Conservation (phyloP, 2,888 invertebrate species). For the Theristus sp. region DNA sequence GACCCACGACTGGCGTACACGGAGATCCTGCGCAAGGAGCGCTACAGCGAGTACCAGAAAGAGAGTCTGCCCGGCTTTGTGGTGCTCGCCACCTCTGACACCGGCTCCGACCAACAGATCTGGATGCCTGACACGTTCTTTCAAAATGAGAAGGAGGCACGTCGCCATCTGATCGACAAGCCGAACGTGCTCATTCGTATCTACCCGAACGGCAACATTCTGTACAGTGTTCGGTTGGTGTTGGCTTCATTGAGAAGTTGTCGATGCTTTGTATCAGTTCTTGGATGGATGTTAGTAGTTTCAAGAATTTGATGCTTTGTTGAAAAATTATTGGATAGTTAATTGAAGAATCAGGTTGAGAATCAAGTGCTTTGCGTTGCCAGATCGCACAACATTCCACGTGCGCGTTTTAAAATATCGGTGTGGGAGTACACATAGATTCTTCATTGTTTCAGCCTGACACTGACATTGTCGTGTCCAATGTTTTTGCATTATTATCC, state of each 20-base stretch:
- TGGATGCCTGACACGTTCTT: conserved; percentile 15
- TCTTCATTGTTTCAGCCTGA: conserved; percentile 18
- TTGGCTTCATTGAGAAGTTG: no score
- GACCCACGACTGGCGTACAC: conserved; percentile 9
- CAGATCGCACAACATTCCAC: no score
- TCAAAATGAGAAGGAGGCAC: conserved; percentile 11
- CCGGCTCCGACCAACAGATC: conserved; percentile 10
- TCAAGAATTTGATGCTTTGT: no score
- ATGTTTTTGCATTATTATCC: conserved; percentile 23
- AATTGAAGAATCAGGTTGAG: no score
- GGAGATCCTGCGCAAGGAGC: conserved; percentile 10
- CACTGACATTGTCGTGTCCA: conserved; percentile 18
- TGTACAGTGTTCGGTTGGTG: conserved; percentile 65
- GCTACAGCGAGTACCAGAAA: conserved; percentile 14
- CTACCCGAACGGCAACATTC: conserved; percentile 75
- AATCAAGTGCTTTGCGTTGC: no score
- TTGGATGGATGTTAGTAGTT: no score
- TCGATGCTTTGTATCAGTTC: no score
- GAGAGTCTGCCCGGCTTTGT: conserved; percentile 6
- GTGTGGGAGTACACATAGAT: no score
- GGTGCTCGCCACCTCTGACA: conserved; percentile 7
- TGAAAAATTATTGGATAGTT: no score
- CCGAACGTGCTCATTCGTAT: conserved; percentile 73
- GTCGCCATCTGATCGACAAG: conserved; percentile 12
- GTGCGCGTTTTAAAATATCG: no score